These are phyloP conservation scores for Darwinula stevensoni DNA, from an alignment of 2,888 invertebrate species.

Conservation along the genomic window DNA sequence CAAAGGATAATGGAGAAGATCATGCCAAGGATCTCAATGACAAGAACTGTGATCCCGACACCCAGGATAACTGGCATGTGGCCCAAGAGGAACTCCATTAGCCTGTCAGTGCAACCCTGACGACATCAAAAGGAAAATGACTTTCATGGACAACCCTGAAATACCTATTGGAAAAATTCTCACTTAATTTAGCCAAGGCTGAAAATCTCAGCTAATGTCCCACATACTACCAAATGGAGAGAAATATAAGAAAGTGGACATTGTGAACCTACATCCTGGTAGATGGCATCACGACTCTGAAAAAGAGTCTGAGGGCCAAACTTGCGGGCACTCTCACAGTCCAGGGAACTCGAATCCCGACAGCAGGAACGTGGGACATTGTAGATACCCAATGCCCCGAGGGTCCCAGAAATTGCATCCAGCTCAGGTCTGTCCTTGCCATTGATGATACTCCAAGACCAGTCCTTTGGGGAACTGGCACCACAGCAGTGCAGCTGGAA, in stretches of 20 bases:
- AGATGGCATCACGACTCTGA: no score
- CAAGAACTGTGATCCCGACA: slow-evolving; percentile 30
- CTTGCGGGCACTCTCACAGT: slow-evolving; percentile 24
- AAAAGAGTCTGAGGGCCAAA: no score
- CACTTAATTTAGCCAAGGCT: no score
- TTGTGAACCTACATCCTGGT: background rate
- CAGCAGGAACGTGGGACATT: slow-evolving; percentile 31
- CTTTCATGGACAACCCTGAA: no score
- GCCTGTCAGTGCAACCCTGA: slow-evolving; percentile 34
- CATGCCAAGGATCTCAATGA: slow-evolving; percentile 38
- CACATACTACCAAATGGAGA: no score
- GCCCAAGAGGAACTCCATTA: slow-evolving; percentile 26
- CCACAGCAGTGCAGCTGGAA: slow-evolving; percentile 21
- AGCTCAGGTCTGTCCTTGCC: slow-evolving; percentile 11
- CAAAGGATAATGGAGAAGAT: slow-evolving; percentile 41
- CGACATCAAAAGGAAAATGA: no score
- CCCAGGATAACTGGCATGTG: slow-evolving; percentile 31
- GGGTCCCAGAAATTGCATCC: slow-evolving; percentile 18
- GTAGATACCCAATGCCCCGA: slow-evolving; percentile 18
- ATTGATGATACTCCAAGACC: slow-evolving; percentile 28
- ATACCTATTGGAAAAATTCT: no score
- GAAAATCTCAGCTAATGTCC: no score
- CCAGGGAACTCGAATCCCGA: slow-evolving; percentile 19
- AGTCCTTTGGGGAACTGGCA: slow-evolving; percentile 34
- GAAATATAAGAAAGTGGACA: background rate